Conservation (phyloP, 2,797 vertebrate species). For the Helicolenus hilgendorfi region DNA sequence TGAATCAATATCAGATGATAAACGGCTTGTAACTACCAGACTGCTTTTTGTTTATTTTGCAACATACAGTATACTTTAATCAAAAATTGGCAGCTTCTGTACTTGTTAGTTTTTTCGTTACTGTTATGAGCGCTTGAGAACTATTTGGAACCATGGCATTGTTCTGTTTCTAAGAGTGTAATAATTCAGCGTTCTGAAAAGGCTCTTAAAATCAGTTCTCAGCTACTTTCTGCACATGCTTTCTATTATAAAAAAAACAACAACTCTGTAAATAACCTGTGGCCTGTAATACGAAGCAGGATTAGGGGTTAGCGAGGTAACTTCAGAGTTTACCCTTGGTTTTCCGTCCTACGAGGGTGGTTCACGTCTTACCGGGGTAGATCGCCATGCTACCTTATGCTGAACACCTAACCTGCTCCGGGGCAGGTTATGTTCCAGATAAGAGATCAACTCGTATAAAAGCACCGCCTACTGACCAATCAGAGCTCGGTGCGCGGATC, state of each 20-base stretch:
- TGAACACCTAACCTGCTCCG: too few species aligned
- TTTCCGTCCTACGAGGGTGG: too few species aligned
- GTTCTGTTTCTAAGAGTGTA: background rate
- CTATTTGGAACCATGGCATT: background rate
- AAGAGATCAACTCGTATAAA: too few species aligned
- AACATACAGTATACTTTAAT: background rate
- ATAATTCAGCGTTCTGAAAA: background rate
- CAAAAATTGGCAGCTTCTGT: background rate
- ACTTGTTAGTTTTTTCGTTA: background rate
- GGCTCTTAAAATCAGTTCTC: background rate
- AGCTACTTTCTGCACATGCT: background rate
- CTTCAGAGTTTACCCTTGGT: too few species aligned
- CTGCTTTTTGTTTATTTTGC: background rate
- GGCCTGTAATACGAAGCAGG: too few species aligned
- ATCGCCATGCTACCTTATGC: too few species aligned
- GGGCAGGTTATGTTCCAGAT: too few species aligned
- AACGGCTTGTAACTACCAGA: background rate
- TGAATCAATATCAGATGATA: background rate
- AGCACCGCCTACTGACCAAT: too few species aligned
- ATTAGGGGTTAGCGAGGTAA: fast-evolving
- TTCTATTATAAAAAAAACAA: background rate
- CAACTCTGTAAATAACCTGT: background rate
- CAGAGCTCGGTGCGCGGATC: too few species aligned
- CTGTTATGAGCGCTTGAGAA: background rate
- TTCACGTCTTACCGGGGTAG: too few species aligned